Evolutionary conservation across 2,113 vertebrate species (phyloP), one percentile per base, ranked within the genome.

Genomic region (Salvelinus alpinus): DNA sequence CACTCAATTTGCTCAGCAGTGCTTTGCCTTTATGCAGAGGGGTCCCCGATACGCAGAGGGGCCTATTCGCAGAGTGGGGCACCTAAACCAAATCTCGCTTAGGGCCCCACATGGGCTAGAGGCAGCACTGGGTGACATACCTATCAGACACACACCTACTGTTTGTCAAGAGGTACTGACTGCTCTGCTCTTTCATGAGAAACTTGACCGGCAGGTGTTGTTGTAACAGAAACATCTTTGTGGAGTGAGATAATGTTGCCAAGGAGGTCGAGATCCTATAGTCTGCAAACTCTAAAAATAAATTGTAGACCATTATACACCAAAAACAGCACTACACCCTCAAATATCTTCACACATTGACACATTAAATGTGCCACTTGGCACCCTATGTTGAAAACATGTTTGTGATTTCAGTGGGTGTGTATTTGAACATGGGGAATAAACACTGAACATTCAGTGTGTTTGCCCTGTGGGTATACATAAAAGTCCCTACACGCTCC

Each of bases 401-500:
- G 31, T 75, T 38, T 64, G 74, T 62, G 59, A 75, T 51, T n/a
- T 72, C 47, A 14, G 64, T 25, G 24, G 51, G 16, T 78, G 73
- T 76, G 76, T 76, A 18, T 54, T 51, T 71, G 22, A 5, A 71
- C 22, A 51, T 13, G 71, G 70, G 79, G 51, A 67, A 57, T 83
- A 65, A 68, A 18, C 51, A 54, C 3, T 54, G 59, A 25, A 20
- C 60, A 78, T 25, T 64, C 27, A 71, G 20, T 48, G 60, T 72
- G 31, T 78, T 80, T 80, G 59, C 75, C 72, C 48, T 74, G 73
- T 62, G 78, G 73, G 74, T 77, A 51, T 27, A 84, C 88, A 87
- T 38, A 44, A 44, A 44, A 84, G 91, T 82, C 72, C 71, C 66
- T 77, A 38, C 89, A 4, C 66, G 87, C 81, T 64, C 75, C 76